Evolutionary conservation across 2,113 vertebrate genomes (phyloP), one percentile per base, ranked within the genome.

Genomic region (Nymphicus hollandicus): DNA sequence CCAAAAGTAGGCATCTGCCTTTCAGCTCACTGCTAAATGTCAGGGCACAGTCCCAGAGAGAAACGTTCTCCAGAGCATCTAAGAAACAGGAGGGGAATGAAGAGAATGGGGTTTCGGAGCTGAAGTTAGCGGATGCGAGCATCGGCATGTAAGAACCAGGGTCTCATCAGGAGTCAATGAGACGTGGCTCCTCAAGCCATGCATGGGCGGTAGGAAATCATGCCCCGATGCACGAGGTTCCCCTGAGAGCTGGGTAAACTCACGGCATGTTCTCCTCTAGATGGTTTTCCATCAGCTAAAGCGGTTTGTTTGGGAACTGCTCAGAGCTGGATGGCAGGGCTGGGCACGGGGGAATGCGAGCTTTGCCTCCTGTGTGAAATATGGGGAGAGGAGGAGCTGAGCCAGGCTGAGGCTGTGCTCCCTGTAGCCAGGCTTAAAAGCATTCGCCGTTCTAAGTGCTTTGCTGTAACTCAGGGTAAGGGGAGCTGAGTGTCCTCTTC

Each of bases 101-200:
- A 0, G 64, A 9, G 82, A 35, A 58, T n/a, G 33, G 49, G 31
- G 2, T 35, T 35, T 18, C 71, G 60, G 74, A 91, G 68, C 46
- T 66, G 79, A 43, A 63, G 71, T 0, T 47, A 4, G 4, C 0
- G 2, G 71, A 63, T 3, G 1, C 39, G 18, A 72, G 83, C 2
- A 6, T 17, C 25, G 41, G n/a, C 43, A 5, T 5, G 23, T 2
- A 2, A 35, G 82, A 81, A 3, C 71, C 11, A 9, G 43, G 70
- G 91, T 31, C 71, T 90, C 91, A 94, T 92, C 89, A 80, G 84
- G 56, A 96, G 56, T 16, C 87, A 9, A 73, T 80, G 95, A 88
- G 81, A 13, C 15, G 4, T 79, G 70, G 47, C 79, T 88, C 35
- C 44, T 65, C 16, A 7, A 4, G 28, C 74, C 88, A 22, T 3